phyloP scores from a whole-genome alignment of 92 coral and sea anemone species.

The Palythoa heliodiscus region DNA sequence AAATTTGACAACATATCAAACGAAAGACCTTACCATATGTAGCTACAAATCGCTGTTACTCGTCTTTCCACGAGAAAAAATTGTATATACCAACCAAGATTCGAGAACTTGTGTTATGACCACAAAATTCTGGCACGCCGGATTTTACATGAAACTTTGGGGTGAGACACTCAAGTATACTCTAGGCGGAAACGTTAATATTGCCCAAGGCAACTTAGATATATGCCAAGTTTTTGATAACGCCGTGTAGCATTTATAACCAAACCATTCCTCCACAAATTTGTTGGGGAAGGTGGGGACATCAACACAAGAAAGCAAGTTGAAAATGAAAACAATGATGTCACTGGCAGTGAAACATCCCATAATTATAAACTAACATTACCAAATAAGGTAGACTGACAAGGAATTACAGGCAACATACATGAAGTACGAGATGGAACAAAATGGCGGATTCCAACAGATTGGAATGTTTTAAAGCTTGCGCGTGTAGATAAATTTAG shows the following conservation, averaged over 20 bases:
- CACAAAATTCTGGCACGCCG: neutral
- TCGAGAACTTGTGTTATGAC: slow-evolving; percentile 13
- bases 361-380: slow-evolving; percentile 58
- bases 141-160: neutral
- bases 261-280: slow-evolving; percentile 53
- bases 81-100: slow-evolving; percentile 32
- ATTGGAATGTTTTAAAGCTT: neutral
- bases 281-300: slow-evolving; percentile 69
- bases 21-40: slow-evolving; percentile 25
- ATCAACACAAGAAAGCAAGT: slow-evolving; percentile 59
- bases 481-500: neutral
- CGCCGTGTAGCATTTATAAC: slow-evolving; percentile 16
- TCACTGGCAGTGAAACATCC: slow-evolving; percentile 65
- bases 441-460: slow-evolving; percentile 37
- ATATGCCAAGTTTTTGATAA: neutral
- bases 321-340: slow-evolving; percentile 86
- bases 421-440: slow-evolving; percentile 4
- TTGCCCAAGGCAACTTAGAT: slow-evolving; percentile 20
- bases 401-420: neutral
- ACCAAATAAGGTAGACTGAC: slow-evolving; percentile 70
- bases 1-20: neutral
- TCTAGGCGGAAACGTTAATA: slow-evolving; percentile 11
- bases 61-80: slow-evolving; percentile 20
- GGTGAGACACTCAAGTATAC: slow-evolving; percentile 5
- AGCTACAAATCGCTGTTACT: neutral